phyloP scores from a whole-genome alignment of 2,797 vertebrate species.

The Acestrorhynchus altus region DNA sequence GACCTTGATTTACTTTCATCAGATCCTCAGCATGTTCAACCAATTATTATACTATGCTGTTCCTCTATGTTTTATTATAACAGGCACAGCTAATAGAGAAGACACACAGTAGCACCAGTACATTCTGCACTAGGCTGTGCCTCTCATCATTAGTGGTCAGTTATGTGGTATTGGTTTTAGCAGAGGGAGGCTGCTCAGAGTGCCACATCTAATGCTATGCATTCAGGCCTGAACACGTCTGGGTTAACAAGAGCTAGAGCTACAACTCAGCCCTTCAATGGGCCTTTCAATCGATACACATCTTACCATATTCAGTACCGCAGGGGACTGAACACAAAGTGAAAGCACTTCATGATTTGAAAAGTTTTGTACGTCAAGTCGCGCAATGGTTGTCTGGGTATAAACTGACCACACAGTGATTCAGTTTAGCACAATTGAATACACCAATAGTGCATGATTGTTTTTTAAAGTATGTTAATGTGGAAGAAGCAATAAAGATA shows the following conservation, averaged over 20 bases:
- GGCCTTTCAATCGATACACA: slow-evolving; percentile 46
- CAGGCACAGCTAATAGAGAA: slow-evolving; percentile 31
- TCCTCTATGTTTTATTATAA: slow-evolving; percentile 17
- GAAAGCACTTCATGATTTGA: slow-evolving; percentile 28
- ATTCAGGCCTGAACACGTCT: slow-evolving; percentile 56
- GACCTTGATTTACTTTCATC: slow-evolving; percentile 30
- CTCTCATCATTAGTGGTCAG: slow-evolving; percentile 55
- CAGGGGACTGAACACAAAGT: slow-evolving; percentile 37
- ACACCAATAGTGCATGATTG: too few species aligned
- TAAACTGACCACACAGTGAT: not conserved
- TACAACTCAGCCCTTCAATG: slow-evolving; percentile 50
- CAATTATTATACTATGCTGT: slow-evolving; percentile 14
- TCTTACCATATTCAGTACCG: slow-evolving; percentile 47
- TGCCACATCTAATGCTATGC: slow-evolving; percentile 57
- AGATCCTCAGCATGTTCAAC: not conserved
- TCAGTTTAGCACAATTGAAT: too few species aligned
- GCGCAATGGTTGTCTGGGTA: not conserved
- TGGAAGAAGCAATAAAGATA: too few species aligned
- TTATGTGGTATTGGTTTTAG: slow-evolving; percentile 52
- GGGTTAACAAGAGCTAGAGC: slow-evolving; percentile 56
- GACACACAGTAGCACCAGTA: slow-evolving; percentile 25
- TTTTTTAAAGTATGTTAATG: too few species aligned
- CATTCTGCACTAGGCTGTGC: slow-evolving; percentile 52
- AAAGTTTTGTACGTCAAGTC: slow-evolving; percentile 1
- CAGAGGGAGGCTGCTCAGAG: slow-evolving; percentile 50